Evolutionary conservation across 2,113 vertebrate species (phyloP), one percentile per base, ranked within the genome.

Genomic region (Corydoras maculifer): DNA sequence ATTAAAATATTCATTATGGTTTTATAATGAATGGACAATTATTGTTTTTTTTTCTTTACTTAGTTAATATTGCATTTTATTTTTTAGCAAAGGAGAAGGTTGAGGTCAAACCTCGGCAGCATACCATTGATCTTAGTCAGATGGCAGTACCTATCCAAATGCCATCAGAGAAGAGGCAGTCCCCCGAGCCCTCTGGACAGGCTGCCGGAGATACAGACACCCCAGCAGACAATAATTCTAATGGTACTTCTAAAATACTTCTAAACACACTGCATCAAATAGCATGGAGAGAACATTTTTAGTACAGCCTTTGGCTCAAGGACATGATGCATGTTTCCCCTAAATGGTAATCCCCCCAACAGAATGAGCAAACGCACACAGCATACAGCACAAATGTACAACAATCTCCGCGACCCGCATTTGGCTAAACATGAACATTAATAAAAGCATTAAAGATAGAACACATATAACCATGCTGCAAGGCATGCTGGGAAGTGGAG

Each of bases 71-170:
- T 60, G 43, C 29, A 48, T 49, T 51, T 51, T 72, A 49, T 35
- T 32, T 76, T 14, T 11, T 86, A 95, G 95, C 92, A 80, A 98
- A 94, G 82, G 96, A 98, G 77, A 97, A 94, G 78, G 79, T 84
- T 30, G 96, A 99, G 76, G 78, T 91, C 2, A 98, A 92, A 82
- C 91, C 91, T 11, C 87, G 95, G 70, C 94, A 94, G 78, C 93
- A 93, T 74, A 96, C 95, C 65, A 97, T 99, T 80, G 96, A 98
- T 86, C 86, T 99, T 80, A 98, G 96, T 79, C 97, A 97, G 86
- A 95, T 99, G 96, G 96, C 92, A 18, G 95, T 99, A 30, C 95
- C 97, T 59, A 91, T 99, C 81, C 95, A 94, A 83, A 92, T 94
- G 89, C 82, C 91, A 58, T 91, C 92, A 65, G 94, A 99, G 79